Conservation (phyloP, 2,888 invertebrate genomes). For the Acronicta aceris region DNA sequence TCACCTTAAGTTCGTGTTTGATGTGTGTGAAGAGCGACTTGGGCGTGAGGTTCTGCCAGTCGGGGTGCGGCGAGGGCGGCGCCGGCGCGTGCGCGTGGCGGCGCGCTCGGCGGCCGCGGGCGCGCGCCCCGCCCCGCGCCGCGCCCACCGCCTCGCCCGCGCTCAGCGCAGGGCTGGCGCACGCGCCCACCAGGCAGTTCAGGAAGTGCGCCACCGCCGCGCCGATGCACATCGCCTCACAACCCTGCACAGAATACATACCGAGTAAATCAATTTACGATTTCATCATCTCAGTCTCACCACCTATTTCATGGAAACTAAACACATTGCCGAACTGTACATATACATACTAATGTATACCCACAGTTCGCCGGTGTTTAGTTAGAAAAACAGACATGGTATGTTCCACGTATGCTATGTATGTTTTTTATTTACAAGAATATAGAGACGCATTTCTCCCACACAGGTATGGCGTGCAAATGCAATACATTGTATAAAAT, state of each 20-base stretch:
- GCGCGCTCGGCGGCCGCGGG: constrained; percentile 73
- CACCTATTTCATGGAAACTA: too few relatives aligned
- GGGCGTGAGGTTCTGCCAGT: constrained; percentile 96
- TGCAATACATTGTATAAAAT: too few relatives aligned
- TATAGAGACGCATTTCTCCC: too few relatives aligned
- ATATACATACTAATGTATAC: too few relatives aligned
- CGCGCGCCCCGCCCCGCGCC: constrained; percentile 66
- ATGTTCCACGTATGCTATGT: too few relatives aligned
- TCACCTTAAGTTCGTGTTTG: constrained; percentile 92
- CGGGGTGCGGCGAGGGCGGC: constrained; percentile 76
- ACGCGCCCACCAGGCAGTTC: constrained; percentile 96
- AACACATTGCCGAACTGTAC: too few relatives aligned
- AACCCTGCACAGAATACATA: constrained; percentile 85
- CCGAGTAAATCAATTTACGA: too few relatives aligned
- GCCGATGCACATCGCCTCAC: constrained; percentile 97
- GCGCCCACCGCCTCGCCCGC: constrained; percentile 74
- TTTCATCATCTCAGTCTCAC: too few relatives aligned
- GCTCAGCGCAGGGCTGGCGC: constrained; percentile 89
- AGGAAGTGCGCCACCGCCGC: constrained; percentile 98
- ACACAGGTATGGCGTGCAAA: too few relatives aligned
- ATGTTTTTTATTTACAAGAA: too few relatives aligned
- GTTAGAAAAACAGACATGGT: too few relatives aligned
- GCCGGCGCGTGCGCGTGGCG: constrained; percentile 66
- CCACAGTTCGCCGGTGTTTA: too few relatives aligned
- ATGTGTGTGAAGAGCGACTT: constrained; percentile 97